phyloP scores from a whole-genome alignment of 2,888 invertebrate genomes.

The Plagodis pulveraria region DNA sequence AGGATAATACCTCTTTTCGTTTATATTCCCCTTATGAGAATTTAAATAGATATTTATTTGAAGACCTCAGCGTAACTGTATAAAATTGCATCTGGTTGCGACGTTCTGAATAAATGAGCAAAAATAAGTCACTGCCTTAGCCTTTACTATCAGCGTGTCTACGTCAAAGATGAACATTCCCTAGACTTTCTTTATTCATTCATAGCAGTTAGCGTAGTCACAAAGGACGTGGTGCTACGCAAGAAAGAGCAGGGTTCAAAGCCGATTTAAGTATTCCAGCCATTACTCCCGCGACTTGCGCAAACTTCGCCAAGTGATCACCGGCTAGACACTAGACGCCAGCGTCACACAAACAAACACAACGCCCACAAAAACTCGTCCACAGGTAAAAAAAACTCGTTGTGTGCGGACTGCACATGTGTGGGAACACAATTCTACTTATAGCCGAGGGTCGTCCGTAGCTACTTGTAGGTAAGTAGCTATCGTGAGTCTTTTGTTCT shows the following conservation, averaged over 20 bases:
- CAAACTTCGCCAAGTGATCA: constrained; percentile 72
- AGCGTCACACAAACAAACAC: constrained; percentile 60
- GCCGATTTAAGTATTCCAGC: constrained; percentile 63
- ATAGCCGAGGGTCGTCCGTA: constrained; percentile 70
- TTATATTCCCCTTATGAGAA: constrained; percentile 69
- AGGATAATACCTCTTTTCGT: constrained; percentile 77
- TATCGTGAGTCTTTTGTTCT: constrained; percentile 84
- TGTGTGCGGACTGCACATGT: constrained; percentile 58
- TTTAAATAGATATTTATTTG: constrained; percentile 45
- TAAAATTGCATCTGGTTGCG: constrained; percentile 28
- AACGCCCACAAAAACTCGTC: constrained; percentile 72
- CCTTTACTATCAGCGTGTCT: constrained; percentile 19
- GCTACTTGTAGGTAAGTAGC: constrained; percentile 83
- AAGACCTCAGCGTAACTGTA: constrained; percentile 4
- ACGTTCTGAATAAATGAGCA: constrained; percentile 23
- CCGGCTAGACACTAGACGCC: constrained; percentile 66
- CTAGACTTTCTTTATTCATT: constrained; percentile 52
- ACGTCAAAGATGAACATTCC: constrained; percentile 38
- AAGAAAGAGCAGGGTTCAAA: constrained; percentile 54
- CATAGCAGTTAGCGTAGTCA: constrained; percentile 54
- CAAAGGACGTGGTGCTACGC: constrained; percentile 52
- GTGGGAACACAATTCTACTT: constrained; percentile 70
- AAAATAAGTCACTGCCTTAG: constrained; percentile 26
- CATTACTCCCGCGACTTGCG: constrained; percentile 66
- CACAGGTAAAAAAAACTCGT: constrained; percentile 72